Percentiles rank a stretch among this genome's conserved stretches.
Evolutionary conservation across 2,797 vertebrate species (phyloP).

Genomic region (Lepus oiostolus): DNA sequence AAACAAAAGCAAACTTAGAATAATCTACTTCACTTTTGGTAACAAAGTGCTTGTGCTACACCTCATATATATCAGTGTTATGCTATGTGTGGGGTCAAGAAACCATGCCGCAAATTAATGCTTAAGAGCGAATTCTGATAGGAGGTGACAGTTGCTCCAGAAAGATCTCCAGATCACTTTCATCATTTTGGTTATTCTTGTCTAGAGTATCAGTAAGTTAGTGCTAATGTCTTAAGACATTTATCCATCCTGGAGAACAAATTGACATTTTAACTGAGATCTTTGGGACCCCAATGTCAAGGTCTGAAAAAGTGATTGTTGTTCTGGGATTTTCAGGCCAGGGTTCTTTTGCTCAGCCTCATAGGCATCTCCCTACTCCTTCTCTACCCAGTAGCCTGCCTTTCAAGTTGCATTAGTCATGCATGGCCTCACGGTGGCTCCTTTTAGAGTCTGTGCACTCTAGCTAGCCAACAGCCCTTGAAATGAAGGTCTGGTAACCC

Average conservation of each 20-base stretch:
- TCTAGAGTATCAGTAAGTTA: slow-evolving; percentile 24
- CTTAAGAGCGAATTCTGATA: background rate
- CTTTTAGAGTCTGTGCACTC: slow-evolving; percentile 72
- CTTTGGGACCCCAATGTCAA: slow-evolving; percentile 51
- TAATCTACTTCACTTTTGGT: background rate
- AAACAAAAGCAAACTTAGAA: slow-evolving; percentile 28
- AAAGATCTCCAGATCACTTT: slow-evolving; percentile 16
- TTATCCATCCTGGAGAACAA: slow-evolving; percentile 30
- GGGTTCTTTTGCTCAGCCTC: slow-evolving; percentile 67
- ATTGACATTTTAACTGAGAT: slow-evolving; percentile 59
- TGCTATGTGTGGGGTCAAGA: background rate
- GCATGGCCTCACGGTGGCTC: slow-evolving; percentile 50
- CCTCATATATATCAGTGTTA: background rate
- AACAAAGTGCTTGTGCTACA: slow-evolving; percentile 3
- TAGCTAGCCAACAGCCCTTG: slow-evolving; percentile 76
- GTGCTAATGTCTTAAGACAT: slow-evolving; percentile 32
- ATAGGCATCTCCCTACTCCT: slow-evolving; percentile 19
- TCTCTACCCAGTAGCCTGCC: slow-evolving; percentile 45
- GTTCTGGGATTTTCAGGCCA: slow-evolving; percentile 51
- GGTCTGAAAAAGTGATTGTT: slow-evolving; percentile 63
- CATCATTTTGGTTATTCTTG: slow-evolving; percentile 45
- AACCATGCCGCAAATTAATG: background rate
- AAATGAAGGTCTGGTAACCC: slow-evolving; percentile 79
- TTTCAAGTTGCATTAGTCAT: slow-evolving; percentile 78
- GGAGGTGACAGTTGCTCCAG: background rate